Evolutionary conservation across 2,888 invertebrate genomes (phyloP).

Genomic region (Lasioglossum marginatum): DNA sequence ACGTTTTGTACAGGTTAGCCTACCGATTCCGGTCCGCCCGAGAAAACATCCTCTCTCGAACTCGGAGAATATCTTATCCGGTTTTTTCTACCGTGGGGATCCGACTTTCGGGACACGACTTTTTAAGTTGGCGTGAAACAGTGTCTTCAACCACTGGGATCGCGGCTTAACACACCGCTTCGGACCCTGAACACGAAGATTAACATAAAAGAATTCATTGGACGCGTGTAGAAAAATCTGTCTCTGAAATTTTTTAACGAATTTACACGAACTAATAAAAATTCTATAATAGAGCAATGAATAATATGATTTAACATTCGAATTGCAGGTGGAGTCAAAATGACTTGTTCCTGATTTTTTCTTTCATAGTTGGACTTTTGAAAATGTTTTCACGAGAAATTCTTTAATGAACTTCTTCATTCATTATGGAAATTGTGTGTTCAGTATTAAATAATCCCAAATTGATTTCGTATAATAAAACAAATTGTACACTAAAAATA

Average conservation of each 20-base stretch:
- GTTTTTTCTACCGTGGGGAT: slow-evolving; percentile 31
- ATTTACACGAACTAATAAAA: not conserved
- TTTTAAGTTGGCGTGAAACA: slow-evolving; percentile 42
- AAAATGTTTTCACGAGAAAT: too few species aligned
- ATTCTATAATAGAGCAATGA: not conserved
- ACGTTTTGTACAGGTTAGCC: slow-evolving; percentile 79
- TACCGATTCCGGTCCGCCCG: slow-evolving; percentile 71
- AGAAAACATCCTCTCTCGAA: slow-evolving; percentile 36
- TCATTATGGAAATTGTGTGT: too few species aligned
- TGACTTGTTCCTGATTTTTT: too few species aligned
- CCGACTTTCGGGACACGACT: slow-evolving; percentile 45
- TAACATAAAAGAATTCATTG: not conserved
- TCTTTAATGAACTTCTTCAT: too few species aligned
- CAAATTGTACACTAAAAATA: not conserved
- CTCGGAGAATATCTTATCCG: slow-evolving; percentile 56
- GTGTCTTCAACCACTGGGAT: slow-evolving; percentile 4
- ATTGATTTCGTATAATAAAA: too few species aligned
- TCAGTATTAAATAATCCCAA: too few species aligned
- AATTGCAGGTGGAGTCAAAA: too few species aligned
- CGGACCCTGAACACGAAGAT: slow-evolving; percentile 6
- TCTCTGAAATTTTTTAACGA: not conserved
- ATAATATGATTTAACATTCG: not conserved
- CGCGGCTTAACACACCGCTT: slow-evolving; percentile 23
- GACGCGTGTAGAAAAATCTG: not conserved
- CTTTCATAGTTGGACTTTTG: too few species aligned